These are phyloP conservation scores for Pseudois nayaur DNA, from an alignment of 2,113 vertebrate genomes.

Conservation along the genomic window DNA sequence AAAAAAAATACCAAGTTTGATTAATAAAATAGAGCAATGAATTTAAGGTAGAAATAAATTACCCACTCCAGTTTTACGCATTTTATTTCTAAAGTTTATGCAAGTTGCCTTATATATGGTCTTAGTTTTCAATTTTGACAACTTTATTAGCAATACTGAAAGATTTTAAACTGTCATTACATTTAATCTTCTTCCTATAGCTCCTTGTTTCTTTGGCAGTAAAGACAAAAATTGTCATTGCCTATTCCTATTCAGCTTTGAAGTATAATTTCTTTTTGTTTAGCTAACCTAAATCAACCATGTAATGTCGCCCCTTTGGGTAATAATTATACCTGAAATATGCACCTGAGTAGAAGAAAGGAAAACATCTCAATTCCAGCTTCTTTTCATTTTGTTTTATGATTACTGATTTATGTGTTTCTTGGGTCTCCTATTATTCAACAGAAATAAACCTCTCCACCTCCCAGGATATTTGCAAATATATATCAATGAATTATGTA, in stretches of 20 bases:
- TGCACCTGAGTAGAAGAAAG: slow-evolving; percentile 41
- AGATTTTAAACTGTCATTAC: slow-evolving; percentile 64
- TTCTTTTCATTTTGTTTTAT: slow-evolving; percentile 52
- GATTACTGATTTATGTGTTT: slow-evolving; percentile 67
- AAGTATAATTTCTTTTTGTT: slow-evolving; percentile 56
- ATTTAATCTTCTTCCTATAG: slow-evolving; percentile 67
- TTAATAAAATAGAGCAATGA: slow-evolving; percentile 28
- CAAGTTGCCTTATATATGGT: slow-evolving; percentile 10
- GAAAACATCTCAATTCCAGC: slow-evolving; percentile 56
- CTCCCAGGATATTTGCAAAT: slow-evolving; percentile 26
- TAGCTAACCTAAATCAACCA: slow-evolving; percentile 68
- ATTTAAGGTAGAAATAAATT: slow-evolving; percentile 45
- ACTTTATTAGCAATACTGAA: slow-evolving; percentile 70
- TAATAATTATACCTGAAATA: slow-evolving; percentile 66
- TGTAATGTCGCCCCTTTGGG: slow-evolving; percentile 46
- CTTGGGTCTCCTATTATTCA: slow-evolving; percentile 50
- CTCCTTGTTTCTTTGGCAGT: slow-evolving; percentile 56
- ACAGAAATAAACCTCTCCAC: slow-evolving; percentile 33
- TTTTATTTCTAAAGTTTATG: slow-evolving; percentile 37
- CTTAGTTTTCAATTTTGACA: slow-evolving; percentile 72
- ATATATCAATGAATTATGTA: slow-evolving; percentile 52
- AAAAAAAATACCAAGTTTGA: background rate
- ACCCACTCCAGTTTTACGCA: background rate
- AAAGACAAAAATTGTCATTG: slow-evolving; percentile 45
- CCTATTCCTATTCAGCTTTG: slow-evolving; percentile 63